Percentiles rank a stretch among this genome's conserved stretches.
Conservation (phyloP, 2,797 vertebrate genomes). For the Ateles fusciceps region DNA sequence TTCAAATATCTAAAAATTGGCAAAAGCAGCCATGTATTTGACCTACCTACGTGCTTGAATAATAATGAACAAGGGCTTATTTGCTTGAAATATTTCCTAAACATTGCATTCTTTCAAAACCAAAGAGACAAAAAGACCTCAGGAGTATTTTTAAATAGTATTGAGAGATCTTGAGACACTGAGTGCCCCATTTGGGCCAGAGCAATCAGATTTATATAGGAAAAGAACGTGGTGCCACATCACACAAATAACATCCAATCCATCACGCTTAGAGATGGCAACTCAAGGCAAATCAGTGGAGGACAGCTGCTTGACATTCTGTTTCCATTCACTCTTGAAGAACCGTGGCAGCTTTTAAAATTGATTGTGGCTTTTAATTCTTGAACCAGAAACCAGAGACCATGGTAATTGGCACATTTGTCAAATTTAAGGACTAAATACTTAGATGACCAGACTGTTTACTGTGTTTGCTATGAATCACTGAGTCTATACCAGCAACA, state of each 20-base stretch:
- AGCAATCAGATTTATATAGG: not conserved
- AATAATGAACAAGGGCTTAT: not conserved
- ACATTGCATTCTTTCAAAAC: not conserved
- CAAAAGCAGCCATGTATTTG: not conserved
- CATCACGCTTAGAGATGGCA: not conserved
- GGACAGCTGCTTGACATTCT: not conserved
- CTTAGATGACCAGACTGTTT: not conserved
- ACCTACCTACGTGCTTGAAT: not conserved
- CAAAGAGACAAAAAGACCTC: not conserved
- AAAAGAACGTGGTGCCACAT: not conserved
- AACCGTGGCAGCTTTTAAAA: conserved; percentile 34
- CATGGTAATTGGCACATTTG: conserved; percentile 32
- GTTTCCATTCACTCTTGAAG: not conserved
- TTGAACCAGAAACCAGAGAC: conserved; percentile 40
- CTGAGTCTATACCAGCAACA: not conserved
- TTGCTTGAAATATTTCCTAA: not conserved
- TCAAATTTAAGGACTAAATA: conserved; percentile 49
- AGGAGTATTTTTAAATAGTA: not conserved
- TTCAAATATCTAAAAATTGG: not conserved
- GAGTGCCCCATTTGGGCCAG: not conserved
- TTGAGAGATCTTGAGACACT: not conserved
- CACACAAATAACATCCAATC: too few species aligned
- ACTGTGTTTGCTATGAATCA: not conserved
- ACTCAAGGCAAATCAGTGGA: not conserved
- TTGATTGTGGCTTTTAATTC: conserved; percentile 56